These are phyloP conservation scores for Oreochromis tanganicae DNA, from an alignment of 2,113 vertebrate genomes.

Conservation along the genomic window DNA sequence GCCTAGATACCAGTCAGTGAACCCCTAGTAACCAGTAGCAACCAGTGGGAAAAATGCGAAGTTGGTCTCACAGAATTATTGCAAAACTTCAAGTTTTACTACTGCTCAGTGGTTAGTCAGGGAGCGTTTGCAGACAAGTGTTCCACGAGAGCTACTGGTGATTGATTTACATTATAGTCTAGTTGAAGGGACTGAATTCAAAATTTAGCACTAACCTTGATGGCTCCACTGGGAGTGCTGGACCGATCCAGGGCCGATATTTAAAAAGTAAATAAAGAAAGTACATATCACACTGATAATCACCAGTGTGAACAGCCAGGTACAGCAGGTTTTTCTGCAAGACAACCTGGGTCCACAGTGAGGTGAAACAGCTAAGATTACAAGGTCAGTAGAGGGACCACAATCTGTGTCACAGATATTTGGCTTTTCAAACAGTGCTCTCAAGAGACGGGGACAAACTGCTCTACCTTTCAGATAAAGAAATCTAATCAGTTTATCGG, in stretches of 20 bases:
- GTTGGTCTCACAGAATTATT: not conserved
- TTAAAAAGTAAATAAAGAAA: conserved; percentile 33
- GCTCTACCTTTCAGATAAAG: not conserved
- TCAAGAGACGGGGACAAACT: not conserved
- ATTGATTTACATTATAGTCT: not conserved
- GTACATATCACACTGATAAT: conserved; percentile 16
- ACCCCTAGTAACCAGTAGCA: not conserved
- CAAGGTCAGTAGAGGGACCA: not conserved
- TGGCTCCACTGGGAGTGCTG: not conserved
- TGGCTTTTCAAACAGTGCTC: conserved; percentile 3
- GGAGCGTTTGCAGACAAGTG: accelerated
- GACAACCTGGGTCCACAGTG: conserved; percentile 24
- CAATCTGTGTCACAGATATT: conserved; percentile 35
- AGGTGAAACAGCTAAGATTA: conserved; percentile 42
- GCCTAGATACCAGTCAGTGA: not conserved
- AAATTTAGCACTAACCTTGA: conserved; percentile 9
- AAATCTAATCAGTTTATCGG: not conserved
- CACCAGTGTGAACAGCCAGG: not conserved
- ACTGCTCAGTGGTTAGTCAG: not conserved
- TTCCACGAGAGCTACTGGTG: not conserved
- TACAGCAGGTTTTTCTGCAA: conserved; percentile 23
- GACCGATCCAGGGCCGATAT: not conserved
- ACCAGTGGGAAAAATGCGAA: not conserved
- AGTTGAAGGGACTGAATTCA: not conserved
- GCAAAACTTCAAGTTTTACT: not conserved